Percentiles rank a stretch among this genome's conserved stretches.
These are phyloP conservation scores for Lepidocyrtoides sp. DNA, from an alignment of 2,888 invertebrate species.

Conservation along the genomic window DNA sequence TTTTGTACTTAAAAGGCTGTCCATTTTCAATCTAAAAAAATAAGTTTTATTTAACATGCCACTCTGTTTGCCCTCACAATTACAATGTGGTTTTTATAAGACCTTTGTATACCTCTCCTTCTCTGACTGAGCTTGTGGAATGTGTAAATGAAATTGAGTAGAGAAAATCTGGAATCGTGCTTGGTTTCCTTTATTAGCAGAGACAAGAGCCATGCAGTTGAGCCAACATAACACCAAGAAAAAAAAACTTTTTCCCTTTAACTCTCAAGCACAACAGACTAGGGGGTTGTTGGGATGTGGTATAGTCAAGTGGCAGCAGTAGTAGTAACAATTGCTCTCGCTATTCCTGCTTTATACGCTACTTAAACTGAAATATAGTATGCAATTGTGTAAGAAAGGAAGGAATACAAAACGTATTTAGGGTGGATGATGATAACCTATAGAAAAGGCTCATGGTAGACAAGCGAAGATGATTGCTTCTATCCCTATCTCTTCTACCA, in stretches of 20 bases:
- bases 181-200: conserved; percentile 66
- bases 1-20: conserved; percentile 44
- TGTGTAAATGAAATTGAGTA: conserved; percentile 72
- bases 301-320: not conserved
- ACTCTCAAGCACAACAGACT: conserved; percentile 20
- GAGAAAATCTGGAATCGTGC: conserved; percentile 73
- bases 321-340: not conserved
- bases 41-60: not conserved
- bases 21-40: conserved; percentile 1
- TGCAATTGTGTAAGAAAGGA: not conserved
- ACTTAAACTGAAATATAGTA: not conserved
- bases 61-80: conserved; percentile 5
- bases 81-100: not conserved
- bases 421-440: not conserved
- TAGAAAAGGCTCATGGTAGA: conserved; percentile 39
- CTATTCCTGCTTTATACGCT: not conserved
- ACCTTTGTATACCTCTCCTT: not conserved
- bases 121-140: conserved; percentile 21
- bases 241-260: conserved; percentile 48
- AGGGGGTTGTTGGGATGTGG: conserved; percentile 11
- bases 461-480: conserved; percentile 59
- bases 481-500: conserved; percentile 51
- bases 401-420: conserved; percentile 32
- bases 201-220: conserved; percentile 20
- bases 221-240: conserved; percentile 1